Conservation (phyloP, 2,888 invertebrate genomes). For the Venusia cambrica region DNA sequence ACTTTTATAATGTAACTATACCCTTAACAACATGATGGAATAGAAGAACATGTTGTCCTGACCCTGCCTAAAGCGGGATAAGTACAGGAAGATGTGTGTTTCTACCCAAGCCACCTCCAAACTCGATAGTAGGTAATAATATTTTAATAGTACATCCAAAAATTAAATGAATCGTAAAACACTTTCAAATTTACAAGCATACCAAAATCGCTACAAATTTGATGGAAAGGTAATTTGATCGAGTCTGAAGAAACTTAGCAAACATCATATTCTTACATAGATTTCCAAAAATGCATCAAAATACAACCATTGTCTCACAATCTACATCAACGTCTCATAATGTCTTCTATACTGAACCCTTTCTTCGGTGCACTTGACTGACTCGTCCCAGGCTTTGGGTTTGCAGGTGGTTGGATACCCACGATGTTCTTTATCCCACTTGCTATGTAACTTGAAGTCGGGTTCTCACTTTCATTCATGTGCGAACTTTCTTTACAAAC, state of each 20-base stretch:
- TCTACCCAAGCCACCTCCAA: too few relatives aligned
- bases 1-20: conserved; percentile 54
- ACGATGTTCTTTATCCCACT: conserved; percentile 77
- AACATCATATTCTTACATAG: too few relatives aligned
- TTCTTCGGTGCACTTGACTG: conserved; percentile 85
- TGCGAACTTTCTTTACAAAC: conserved; percentile 54
- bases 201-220: too few relatives aligned
- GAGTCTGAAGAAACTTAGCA: too few relatives aligned
- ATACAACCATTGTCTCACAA: conserved; percentile 20
- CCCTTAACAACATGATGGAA: conserved; percentile 32
- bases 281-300: conserved; percentile 35
- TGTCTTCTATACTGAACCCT: conserved; percentile 95
- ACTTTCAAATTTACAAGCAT: conserved; percentile 21
- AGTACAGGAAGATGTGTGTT: too few relatives aligned
- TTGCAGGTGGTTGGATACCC: conserved; percentile 69
- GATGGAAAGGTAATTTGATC: too few relatives aligned
- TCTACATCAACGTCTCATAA: conserved; percentile 85
- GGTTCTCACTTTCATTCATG: conserved; percentile 50
- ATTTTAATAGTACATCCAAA: too few relatives aligned
- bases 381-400: conserved; percentile 78
- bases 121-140: too few relatives aligned
- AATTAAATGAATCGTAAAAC: background rate
- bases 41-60: too few relatives aligned
- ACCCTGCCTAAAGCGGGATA: too few relatives aligned
- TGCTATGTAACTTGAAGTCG: conserved; percentile 62